Percentiles rank a stretch among this genome's conserved stretches.
Conservation (phyloP, 2,113 vertebrate species). For the Triplophysa dalaica region DNA sequence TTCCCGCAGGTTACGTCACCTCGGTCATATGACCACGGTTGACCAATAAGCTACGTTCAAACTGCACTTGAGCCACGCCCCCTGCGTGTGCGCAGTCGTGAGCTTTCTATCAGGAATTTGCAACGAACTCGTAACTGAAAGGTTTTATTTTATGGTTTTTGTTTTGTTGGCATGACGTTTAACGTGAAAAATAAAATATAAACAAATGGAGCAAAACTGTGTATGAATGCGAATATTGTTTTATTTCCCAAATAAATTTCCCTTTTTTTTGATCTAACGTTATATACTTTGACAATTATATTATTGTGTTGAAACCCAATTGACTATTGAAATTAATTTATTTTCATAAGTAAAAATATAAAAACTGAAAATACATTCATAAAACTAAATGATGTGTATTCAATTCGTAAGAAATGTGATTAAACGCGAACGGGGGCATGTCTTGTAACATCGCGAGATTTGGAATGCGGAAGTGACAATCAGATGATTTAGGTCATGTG, state of each 20-base stretch:
- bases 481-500: slow-evolving; percentile 63
- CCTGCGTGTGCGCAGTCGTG: too few species aligned
- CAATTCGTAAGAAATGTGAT: not conserved
- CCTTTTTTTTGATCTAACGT: too few species aligned
- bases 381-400: not conserved
- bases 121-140: not conserved
- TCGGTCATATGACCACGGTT: not conserved
- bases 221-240: not conserved
- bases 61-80: not conserved
- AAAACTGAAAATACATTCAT: too few species aligned
- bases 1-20: slow-evolving; percentile 36
- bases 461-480: slow-evolving; percentile 56
- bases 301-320: too few species aligned
- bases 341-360: too few species aligned
- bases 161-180: too few species aligned
- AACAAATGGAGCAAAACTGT: too few species aligned
- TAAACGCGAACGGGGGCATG: not conserved
- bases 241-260: not conserved
- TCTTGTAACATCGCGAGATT: slow-evolving; percentile 61
- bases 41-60: slow-evolving; percentile 7
- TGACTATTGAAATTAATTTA: too few species aligned
- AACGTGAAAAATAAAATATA: too few species aligned
- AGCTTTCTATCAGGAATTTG: not conserved
- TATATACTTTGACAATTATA: too few species aligned
- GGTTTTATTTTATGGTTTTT: not conserved